Evolutionary conservation across 2,888 invertebrate genomes (phyloP), one percentile per base, ranked within the genome.

Genomic region (Sycophila texana): DNA sequence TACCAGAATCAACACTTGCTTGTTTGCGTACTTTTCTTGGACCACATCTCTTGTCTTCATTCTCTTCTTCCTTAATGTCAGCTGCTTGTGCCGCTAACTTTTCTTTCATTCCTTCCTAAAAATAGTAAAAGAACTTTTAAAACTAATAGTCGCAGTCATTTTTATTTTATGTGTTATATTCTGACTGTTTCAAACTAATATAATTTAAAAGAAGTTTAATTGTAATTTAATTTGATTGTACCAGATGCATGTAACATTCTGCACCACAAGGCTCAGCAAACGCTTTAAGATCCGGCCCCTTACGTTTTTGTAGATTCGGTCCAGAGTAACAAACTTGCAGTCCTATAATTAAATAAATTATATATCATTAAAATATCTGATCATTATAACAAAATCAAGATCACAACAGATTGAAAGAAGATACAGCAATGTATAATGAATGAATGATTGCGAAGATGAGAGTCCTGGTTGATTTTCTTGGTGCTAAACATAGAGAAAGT

Each of bases 321-420:
- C 96, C 96, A 0, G 97, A 97, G 91, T 98, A 97, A 87, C 97
- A 96, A 49, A 95, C 96, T 92, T 96, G 96, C 81, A 96, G 92
- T 86, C 96, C 97, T 97, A 89, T 55, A 80, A 84, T 13, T 16
- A 82, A 68, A 78, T 53, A 51, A 79, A 30, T 2, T 66, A 39
- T 51, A 14, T 4, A 47, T 49, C 68, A 66, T 72, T 13, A 60
- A 26, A 12, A 63, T 18, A 63, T 12, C n/a, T 20, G 26, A 57
- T 77, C 5, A 65, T 20, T 4, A 53, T 60, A 53, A 39, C 51
- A 72, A 68, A 61, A 39, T 63, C 49, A 72, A 47, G 10, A 66
- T 72, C 22, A 81, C 58, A 47, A 78, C 68, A 79, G 39, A 7
- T 39, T 39, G 53, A 79, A 77, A 75, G 72, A 30, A 80, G 63